phyloP scores from a whole-genome alignment of 2,888 invertebrate species.

The Ecliptopera silaceata region DNA sequence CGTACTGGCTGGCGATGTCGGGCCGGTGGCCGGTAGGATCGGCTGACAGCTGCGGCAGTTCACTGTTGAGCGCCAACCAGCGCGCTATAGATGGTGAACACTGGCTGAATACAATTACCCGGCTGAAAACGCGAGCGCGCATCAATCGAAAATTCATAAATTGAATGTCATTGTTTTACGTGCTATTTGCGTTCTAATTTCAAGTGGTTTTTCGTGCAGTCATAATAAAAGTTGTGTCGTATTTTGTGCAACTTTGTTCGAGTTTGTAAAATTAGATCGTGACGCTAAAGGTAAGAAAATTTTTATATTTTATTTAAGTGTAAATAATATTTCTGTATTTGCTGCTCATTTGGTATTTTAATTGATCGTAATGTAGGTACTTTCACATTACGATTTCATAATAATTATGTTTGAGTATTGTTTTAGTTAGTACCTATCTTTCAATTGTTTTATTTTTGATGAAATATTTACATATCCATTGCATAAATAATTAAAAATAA shows the following conservation, averaged over 20 bases:
- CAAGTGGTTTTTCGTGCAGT: slow-evolving; percentile 55
- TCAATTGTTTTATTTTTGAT: no score
- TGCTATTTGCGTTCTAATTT: slow-evolving; percentile 47
- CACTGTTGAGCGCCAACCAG: slow-evolving; percentile 63
- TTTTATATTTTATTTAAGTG: slow-evolving; percentile 6
- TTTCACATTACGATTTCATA: no score
- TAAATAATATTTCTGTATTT: background rate
- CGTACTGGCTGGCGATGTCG: slow-evolving; percentile 14
- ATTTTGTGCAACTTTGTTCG: slow-evolving; percentile 38
- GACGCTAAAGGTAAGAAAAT: slow-evolving; percentile 46
- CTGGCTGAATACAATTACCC: slow-evolving; percentile 38
- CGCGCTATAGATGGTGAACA: slow-evolving; percentile 54
- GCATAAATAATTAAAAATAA: background rate
- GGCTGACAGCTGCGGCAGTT: slow-evolving; percentile 57
- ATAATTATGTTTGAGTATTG: no score
- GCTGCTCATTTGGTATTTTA: background rate
- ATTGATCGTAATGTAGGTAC: no score
- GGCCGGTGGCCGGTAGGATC: slow-evolving; percentile 7
- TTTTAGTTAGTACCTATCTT: no score
- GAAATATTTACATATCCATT: no score
- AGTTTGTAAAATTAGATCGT: slow-evolving; percentile 41
- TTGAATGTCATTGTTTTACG: slow-evolving; percentile 56
- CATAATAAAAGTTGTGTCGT: slow-evolving; percentile 34
- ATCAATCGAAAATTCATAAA: slow-evolving; percentile 53
- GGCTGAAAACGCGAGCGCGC: slow-evolving; percentile 50